Evolutionary conservation across 2,888 invertebrate genomes (phyloP), one percentile per base, ranked within the genome.

Genomic region (Parnassius smintheus): DNA sequence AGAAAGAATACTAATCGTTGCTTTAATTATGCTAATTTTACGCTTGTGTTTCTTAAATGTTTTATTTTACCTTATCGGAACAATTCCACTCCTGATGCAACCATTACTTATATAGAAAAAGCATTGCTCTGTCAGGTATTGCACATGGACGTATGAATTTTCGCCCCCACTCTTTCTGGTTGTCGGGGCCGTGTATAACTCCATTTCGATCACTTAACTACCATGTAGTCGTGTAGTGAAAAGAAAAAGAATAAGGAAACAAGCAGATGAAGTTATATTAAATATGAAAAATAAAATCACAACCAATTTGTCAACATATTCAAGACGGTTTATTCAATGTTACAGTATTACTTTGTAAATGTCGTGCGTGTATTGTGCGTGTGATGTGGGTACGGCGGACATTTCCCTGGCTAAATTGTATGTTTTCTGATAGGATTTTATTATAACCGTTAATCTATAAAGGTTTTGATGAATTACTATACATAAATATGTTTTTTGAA

Each of bases 301-400:
- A 86, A 83, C 79, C 77, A 85, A 63, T 85, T 84, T 81, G 79
- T 80, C 79, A 82, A 76, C 77, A 77, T 74, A 75, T 75, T 81
- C 80, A 78, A 73, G 77, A 74, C 77, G 76, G 70, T 77, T 76
- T 81, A 76, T 77, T 81, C 76, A 74, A 81, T 80, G 55, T 58
- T 63, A 83, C 79, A 78, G 78, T 80, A 82, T 76, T 82, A 79
- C 80, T 81, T 78, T 81, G 77, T 75, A 69, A 65, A 59, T 54
- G 62, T 63, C 55, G 55, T 46, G 35, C 51, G 45, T 69, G 81
- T 77, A 86, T 91, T 91, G 91, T 91, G 76, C 74, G 66, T 74
- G 67, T 90, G 91, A 91, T 77, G 85, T 86, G 90, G 91, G 91
- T 89, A 73, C 75, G 67, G 72, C 74, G 78, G 78, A 77, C 75